phyloP scores from a whole-genome alignment of 2,888 invertebrate species.

The Blastobasis lacticolella region DNA sequence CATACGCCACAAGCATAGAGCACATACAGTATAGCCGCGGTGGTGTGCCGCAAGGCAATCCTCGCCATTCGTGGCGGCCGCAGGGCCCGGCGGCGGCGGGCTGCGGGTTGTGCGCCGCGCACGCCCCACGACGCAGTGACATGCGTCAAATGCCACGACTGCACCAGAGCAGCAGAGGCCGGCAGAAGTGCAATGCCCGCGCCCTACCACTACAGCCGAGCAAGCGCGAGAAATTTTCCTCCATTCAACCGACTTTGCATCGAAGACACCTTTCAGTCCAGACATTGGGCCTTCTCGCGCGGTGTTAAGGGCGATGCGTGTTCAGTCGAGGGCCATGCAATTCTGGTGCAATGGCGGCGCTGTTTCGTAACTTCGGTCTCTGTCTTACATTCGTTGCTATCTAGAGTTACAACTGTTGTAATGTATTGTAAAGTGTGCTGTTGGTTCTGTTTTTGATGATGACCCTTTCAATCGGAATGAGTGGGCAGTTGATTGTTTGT shows the following conservation, averaged over 20 bases:
- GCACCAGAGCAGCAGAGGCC: conserved; percentile 49
- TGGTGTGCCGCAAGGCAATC: no score
- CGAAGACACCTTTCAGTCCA: background rate
- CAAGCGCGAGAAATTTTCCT: background rate
- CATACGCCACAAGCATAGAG: no score
- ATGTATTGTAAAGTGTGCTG: no score
- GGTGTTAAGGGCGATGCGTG: no score
- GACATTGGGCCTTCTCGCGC: no score
- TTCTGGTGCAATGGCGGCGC: conserved; percentile 17
- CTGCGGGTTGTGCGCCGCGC: conserved; percentile 25
- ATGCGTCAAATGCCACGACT: conserved; percentile 64
- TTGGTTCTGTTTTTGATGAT: no score
- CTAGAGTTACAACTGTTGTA: no score
- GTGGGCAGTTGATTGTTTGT: no score
- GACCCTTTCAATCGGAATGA: no score
- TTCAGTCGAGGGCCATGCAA: conserved; percentile 13
- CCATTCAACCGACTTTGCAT: conserved; percentile 10
- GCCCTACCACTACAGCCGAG: conserved; percentile 21
- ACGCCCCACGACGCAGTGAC: conserved; percentile 67
- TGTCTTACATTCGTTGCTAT: conserved; percentile 23
- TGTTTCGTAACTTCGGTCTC: conserved; percentile 26
- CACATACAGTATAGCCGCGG: no score
- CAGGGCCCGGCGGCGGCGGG: background rate
- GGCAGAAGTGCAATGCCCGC: conserved; percentile 34
- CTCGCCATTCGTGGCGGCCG: background rate